Base-by-base conservation (phyloP, 2,888 invertebrate species). In the Acleris sparsana region DNA sequence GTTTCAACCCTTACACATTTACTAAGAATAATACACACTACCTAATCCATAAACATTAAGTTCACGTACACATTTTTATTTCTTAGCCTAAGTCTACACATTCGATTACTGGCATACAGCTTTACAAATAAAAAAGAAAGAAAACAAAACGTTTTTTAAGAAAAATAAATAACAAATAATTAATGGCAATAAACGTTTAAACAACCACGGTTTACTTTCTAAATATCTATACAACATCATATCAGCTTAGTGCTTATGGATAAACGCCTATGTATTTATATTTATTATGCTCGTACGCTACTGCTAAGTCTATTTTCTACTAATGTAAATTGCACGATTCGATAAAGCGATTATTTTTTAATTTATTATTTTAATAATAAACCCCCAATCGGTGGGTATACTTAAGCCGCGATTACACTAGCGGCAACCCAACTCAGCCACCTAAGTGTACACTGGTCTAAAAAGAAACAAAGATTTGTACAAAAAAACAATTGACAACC, bases 111-210 rank as follows among this genome's bases (percentile, higher is more conserved):
- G 92, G 92, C 92, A 92, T 92, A 88, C 82, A 78, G 65, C 64
- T 51, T 82, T 84, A 79, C 77, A 72, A 79, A 74, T 77, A 73
- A 77, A 74, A 75, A 76, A 75, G 79, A 75, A 73, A 74, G 77
- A 80, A 84, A 82, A 79, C 79, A 84, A 84, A 85, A 85, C 84
- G 84, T 83, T 79, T 76, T 79, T 73, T 86, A 88, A 88, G 82
- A 91, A 91, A 88, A 91, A 89, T 91, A 92, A 89, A 89, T 91
- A 92, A 90, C 90, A 89, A 88, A 65, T n/a, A 86, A 83, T 78
- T 80, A 76, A 87, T 86, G 86, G 85, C 88, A 85, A 85, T 81
- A 76, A 86, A 85, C 78, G 71, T 73, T 71, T 71, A 69, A 72
- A 68, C 71, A 72, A 73, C 73, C 76, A 65, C 52, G 52, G 55